Conservation (phyloP, 2,797 vertebrate species). For the Mormyrops attenuatus region DNA sequence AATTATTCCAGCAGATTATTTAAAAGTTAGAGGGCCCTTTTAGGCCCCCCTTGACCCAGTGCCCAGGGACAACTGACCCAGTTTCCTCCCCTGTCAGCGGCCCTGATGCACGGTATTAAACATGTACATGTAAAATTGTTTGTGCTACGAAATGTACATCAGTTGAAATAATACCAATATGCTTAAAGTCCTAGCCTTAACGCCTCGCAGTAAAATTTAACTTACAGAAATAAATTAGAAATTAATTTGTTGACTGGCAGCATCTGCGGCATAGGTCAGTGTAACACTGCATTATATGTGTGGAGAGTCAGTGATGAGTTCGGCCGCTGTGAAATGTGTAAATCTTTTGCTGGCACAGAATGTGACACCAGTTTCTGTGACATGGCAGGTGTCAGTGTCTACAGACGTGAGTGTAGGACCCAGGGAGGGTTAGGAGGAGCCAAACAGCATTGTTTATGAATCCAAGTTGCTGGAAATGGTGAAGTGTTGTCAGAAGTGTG, state of each 20-base stretch:
- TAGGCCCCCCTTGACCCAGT: neutral
- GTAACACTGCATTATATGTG: neutral
- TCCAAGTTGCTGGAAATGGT: neutral
- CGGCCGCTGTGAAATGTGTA: neutral
- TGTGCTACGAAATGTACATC: neutral
- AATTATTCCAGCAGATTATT: neutral
- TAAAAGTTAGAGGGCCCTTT: neutral
- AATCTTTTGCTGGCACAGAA: neutral
- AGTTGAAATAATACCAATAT: neutral
- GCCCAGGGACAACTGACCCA: neutral
- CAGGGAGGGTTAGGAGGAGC: neutral
- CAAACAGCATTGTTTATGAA: slow-evolving; percentile 8
- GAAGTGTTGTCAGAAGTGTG: slow-evolving; percentile 1
- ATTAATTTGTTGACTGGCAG: neutral
- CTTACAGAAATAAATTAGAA: neutral
- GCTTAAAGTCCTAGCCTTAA: neutral
- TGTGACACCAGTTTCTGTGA: neutral
- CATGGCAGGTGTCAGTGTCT: neutral
- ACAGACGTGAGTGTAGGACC: neutral
- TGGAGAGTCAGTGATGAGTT: neutral
- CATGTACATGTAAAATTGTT: neutral
- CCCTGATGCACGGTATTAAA: neutral
- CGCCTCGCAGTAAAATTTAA: neutral
- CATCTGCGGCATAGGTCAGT: neutral
- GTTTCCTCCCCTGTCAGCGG: neutral